These are phyloP conservation scores for Lasiommata megera DNA, from an alignment of 2,888 invertebrate species.

Conservation along the genomic window DNA sequence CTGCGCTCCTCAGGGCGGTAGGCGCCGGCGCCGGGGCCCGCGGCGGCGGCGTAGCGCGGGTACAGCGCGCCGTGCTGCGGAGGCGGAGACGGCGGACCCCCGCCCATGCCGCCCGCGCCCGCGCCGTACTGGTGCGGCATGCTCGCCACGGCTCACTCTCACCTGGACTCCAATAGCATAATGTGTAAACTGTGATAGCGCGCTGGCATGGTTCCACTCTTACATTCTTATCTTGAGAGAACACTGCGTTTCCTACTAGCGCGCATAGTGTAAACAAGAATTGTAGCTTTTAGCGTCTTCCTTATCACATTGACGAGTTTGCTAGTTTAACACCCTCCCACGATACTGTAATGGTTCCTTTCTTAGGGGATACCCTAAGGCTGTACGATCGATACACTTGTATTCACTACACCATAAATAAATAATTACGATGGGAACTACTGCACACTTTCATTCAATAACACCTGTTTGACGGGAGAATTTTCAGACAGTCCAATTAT, in stretches of 20 bases:
- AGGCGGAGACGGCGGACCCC: conserved; percentile 89
- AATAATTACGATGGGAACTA: conserved; percentile 75
- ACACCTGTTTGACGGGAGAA: conserved; percentile 88
- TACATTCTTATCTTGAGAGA: conserved; percentile 43
- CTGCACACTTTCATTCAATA: conserved; percentile 85
- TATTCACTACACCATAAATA: conserved; percentile 74
- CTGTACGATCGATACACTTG: conserved; percentile 69
- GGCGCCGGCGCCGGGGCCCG: conserved; percentile 80
- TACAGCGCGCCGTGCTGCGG: conserved; percentile 81
- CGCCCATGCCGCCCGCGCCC: conserved; percentile 85
- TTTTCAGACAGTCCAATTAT: conserved; percentile 85
- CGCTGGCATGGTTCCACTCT: conserved; percentile 38
- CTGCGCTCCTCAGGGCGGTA: conserved; percentile 91
- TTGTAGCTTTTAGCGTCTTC: conserved; percentile 41
- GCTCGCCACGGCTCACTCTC: conserved; percentile 77
- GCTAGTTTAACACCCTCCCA: conserved; percentile 32
- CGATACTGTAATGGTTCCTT: conserved; percentile 1
- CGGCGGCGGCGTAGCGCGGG: conserved; percentile 83
- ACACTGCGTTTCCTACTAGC: conserved; percentile 36
- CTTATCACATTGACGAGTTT: conserved; percentile 12
- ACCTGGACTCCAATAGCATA: conserved; percentile 61
- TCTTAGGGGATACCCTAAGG: conserved; percentile 15
- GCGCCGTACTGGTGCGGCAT: conserved; percentile 92
- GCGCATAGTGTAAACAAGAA: conserved; percentile 36
- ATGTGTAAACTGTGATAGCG: conserved; percentile 34